Evolutionary conservation across 2,888 invertebrate species (phyloP), one percentile per base, ranked within the genome.

Genomic region (Iphiclides podalirius): DNA sequence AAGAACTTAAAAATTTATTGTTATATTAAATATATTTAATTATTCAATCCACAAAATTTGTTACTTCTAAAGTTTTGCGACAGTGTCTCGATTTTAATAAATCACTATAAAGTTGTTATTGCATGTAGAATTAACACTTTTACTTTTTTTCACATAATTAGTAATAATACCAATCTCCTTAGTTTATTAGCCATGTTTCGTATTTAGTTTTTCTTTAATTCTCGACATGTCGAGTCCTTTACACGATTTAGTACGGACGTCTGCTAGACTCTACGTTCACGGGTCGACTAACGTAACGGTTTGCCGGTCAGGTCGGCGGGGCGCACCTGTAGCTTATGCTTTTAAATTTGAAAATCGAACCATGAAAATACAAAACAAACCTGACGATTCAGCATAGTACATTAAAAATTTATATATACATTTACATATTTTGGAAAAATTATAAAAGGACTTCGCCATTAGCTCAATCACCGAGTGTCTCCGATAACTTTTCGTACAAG

Each of bases 301-400:
- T 44, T 31, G 52, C 47, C 47, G 42, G 50, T 52, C 39, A 46
- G 43, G 45, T 38, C 46, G 45, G 50, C 45, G 52, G 50, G 43
- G 53, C 54, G 54, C 52, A 54, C 54, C 54, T 54, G 54, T 54
- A 54, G 54, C 53, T 47, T 31, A 31, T 11, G 31, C 31, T 45
- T 42, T 38, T n/a, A 45, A 47, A 52, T 54, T 54, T 52, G 37
- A 52, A 52, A 54, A 49, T 49, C 39, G 46, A 43, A 54, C 49
- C 41, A 39, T 28, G 20, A 34, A 17, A 49, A 37, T 44, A 44
- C 28, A 33, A 35, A 39, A 16, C 12, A 17, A 38, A 20, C 3
- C n/a, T n/a, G n/a, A n/a, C n/a, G n/a, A n/a, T n/a, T n/a, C n/a
- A n/a, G n/a, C n/a, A n/a, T n/a, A n/a, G n/a, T n/a, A n/a, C n/a